These are phyloP conservation scores for Dromas ardeola DNA, from an alignment of 2,113 vertebrate genomes.

Conservation along the genomic window DNA sequence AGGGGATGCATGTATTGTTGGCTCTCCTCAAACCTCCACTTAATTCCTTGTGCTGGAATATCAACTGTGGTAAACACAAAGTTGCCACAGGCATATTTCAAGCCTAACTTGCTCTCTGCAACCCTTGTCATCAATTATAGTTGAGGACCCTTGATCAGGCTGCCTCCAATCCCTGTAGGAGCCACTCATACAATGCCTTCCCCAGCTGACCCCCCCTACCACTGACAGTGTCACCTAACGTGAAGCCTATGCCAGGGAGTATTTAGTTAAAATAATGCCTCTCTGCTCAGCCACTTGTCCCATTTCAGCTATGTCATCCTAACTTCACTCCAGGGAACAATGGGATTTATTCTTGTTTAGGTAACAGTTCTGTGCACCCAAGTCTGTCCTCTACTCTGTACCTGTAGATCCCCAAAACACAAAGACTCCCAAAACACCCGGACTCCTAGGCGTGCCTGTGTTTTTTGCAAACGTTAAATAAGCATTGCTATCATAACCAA, in stretches of 20 bases:
- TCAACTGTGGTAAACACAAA: neutral
- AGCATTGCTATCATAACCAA: neutral
- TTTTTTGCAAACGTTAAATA: neutral
- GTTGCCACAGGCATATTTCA: neutral
- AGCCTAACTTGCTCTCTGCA: neutral
- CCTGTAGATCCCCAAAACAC: neutral
- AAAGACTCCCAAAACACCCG: neutral
- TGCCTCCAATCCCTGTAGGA: neutral
- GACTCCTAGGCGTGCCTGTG: neutral
- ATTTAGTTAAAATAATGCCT: neutral
- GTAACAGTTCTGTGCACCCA: accelerated
- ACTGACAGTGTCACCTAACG: neutral
- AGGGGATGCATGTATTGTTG: accelerated
- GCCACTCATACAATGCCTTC: neutral
- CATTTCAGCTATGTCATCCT: neutral
- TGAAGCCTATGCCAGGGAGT: neutral
- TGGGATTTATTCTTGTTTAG: neutral
- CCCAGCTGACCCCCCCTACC: neutral
- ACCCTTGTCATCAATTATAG: neutral
- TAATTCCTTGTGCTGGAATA: neutral
- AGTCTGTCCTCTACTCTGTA: neutral
- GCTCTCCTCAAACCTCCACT: neutral
- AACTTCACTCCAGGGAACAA: neutral
- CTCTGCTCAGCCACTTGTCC: neutral
- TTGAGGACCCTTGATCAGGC: neutral